phyloP scores from a whole-genome alignment of 2,113 vertebrate genomes.

The Notiomystis cincta region DNA sequence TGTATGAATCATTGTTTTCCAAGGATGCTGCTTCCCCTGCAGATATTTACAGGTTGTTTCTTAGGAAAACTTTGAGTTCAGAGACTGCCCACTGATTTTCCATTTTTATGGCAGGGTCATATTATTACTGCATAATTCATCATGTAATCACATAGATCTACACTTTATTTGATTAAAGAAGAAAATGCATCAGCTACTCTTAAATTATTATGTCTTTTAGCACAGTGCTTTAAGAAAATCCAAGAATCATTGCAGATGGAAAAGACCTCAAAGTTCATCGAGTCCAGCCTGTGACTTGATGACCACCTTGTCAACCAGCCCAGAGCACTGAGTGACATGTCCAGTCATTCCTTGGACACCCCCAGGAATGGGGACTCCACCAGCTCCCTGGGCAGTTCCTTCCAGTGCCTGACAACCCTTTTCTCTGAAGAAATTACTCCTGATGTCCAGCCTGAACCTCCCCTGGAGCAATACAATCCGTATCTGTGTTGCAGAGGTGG shows the following conservation, averaged over 20 bases:
- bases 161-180: neutral
- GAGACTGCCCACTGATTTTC: conserved; percentile 21
- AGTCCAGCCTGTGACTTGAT: neutral
- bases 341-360: neutral
- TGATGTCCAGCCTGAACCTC: too few species aligned
- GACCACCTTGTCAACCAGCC: neutral
- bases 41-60: conserved; percentile 53
- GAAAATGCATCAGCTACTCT: neutral
- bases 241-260: neutral
- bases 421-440: neutral
- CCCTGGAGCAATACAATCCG: too few species aligned
- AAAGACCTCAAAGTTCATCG: neutral
- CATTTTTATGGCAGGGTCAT: conserved; percentile 37
- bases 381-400: neutral
- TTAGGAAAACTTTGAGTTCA: conserved; percentile 36
- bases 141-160: neutral
- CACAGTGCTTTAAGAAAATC: neutral
- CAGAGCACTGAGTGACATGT: rapidly evolving
- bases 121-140: neutral
- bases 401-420: neutral
- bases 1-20: conserved; percentile 61
- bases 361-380: neutral
- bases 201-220: neutral
- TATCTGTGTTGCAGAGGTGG: too few species aligned
- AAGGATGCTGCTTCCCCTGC: conserved; percentile 43